These are phyloP conservation scores for Epicampocera succincta DNA, from an alignment of 2,888 invertebrate genomes.

Conservation along the genomic window DNA sequence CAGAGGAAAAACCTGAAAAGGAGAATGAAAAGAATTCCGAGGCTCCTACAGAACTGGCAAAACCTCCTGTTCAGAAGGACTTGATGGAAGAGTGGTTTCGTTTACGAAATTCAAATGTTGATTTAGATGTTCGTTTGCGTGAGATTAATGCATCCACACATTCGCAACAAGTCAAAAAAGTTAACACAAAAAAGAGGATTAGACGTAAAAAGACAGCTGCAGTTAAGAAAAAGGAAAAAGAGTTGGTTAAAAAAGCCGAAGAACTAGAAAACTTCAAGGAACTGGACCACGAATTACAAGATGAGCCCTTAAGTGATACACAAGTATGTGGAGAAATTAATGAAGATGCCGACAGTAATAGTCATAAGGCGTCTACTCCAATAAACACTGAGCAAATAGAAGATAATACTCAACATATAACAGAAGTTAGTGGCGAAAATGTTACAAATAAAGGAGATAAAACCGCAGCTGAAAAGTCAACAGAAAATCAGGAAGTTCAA, in stretches of 20 bases:
- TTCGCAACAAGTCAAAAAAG: conserved; percentile 53
- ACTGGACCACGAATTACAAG: not conserved
- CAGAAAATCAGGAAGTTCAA: not conserved
- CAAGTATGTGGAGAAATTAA: not conserved
- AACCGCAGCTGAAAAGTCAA: conserved; percentile 11
- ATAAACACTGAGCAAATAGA: too few species aligned
- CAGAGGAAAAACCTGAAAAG: conserved; percentile 45
- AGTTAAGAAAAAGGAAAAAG: conserved; percentile 64
- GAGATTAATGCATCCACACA: conserved; percentile 74
- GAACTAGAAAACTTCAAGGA: conserved; percentile 45
- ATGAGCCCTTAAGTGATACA: not conserved
- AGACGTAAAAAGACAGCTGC: conserved; percentile 66
- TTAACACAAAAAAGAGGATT: conserved; percentile 65
- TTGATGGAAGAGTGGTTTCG: conserved; percentile 76
- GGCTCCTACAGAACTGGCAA: not conserved
- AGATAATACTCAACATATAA: too few species aligned
- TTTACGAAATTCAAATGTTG: conserved; percentile 71
- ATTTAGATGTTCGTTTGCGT: conserved; percentile 79
- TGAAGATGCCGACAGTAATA: not conserved
- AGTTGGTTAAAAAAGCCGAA: conserved; percentile 55
- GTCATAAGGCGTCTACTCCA: too few species aligned
- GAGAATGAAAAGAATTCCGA: conserved; percentile 28
- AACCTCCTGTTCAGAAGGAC: conserved; percentile 31
- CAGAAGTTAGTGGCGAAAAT: too few species aligned
- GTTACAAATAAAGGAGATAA: not conserved